Percentiles rank a stretch among this genome's conserved stretches.
Conservation (phyloP, 2,888 invertebrate genomes). For the Sisyra nigra region DNA sequence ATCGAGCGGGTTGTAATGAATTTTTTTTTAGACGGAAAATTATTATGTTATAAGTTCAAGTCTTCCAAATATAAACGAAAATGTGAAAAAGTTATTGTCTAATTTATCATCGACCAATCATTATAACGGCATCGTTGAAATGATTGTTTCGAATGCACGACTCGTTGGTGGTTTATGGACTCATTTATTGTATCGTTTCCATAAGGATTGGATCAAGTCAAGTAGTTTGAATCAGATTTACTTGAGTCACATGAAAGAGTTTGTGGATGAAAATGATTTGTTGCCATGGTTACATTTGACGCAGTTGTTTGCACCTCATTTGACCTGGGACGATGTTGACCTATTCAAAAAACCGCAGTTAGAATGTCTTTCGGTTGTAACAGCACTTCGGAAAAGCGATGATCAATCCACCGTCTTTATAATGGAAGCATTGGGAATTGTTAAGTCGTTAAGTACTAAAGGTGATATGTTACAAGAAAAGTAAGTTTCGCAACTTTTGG, state of each 20-base stretch:
- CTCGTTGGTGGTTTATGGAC: constrained; percentile 19
- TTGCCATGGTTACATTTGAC: constrained; percentile 17
- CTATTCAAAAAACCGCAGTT: constrained; percentile 13
- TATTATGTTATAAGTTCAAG: constrained; percentile 19
- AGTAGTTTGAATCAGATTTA: neutral
- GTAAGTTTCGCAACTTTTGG: neutral
- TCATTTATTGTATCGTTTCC: constrained; percentile 16
- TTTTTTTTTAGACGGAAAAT: constrained; percentile 23
- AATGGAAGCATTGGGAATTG: constrained; percentile 20
- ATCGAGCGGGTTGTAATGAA: neutral
- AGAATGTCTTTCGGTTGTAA: constrained; percentile 18
- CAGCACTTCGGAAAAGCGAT: constrained; percentile 11
- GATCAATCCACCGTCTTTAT: constrained; percentile 22
- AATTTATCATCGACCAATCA: constrained; percentile 15
- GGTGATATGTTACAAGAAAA: constrained; percentile 10
- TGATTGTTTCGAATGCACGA: constrained; percentile 14
- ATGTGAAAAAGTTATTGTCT: constrained; percentile 19
- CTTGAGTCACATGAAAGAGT: neutral
- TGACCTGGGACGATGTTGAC: constrained; percentile 16
- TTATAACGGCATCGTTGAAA: constrained; percentile 14
- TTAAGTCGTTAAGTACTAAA: constrained; percentile 17
- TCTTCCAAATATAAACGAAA: constrained; percentile 11
- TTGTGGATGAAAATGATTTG: constrained; percentile 8
- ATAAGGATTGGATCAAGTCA: constrained; percentile 14
- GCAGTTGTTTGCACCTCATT: constrained; percentile 19